Conservation (phyloP, 2,888 invertebrate species). For the Caenorhabditis angaria region DNA sequence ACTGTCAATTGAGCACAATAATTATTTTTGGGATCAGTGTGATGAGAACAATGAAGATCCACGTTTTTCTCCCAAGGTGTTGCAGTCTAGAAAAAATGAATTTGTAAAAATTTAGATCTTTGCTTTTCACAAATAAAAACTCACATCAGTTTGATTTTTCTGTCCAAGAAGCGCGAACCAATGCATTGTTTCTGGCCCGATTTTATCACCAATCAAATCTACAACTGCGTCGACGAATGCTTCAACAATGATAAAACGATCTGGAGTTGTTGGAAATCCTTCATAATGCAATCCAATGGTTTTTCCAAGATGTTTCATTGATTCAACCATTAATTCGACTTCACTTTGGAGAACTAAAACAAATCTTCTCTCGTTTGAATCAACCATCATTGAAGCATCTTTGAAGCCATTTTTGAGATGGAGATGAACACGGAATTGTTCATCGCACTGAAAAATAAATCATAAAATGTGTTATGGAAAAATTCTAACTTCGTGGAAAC, state of each 20-base stretch:
- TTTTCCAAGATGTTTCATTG: constrained; percentile 44
- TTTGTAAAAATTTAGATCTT: not conserved
- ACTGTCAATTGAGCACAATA: constrained; percentile 46
- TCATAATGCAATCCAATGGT: constrained; percentile 51
- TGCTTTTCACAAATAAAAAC: not conserved
- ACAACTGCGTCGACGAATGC: constrained; percentile 60
- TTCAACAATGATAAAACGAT: constrained; percentile 55
- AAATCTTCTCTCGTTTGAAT: constrained; percentile 45
- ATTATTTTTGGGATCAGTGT: constrained; percentile 32
- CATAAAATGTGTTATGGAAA: not conserved
- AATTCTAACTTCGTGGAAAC: too few relatives aligned
- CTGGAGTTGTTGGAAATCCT: constrained; percentile 51
- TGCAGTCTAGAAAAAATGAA: constrained; percentile 13
- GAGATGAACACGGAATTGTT: constrained; percentile 28
- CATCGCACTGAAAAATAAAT: constrained; percentile 24
- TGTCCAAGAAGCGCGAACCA: constrained; percentile 45
- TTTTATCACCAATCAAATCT: constrained; percentile 39
- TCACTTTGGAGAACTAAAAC: constrained; percentile 53
- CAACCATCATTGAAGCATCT: constrained; percentile 40
- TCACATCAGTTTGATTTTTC: constrained; percentile 25
- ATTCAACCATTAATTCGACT: constrained; percentile 43
- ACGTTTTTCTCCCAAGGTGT: constrained; percentile 46
- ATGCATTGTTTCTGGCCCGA: constrained; percentile 32
- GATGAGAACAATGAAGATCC: constrained; percentile 43
- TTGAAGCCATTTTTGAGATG: constrained; percentile 39